Percentiles rank a stretch among this genome's conserved stretches.
phyloP scores from a whole-genome alignment of 2,113 vertebrate species.

The Pseudopodoces humilis region DNA sequence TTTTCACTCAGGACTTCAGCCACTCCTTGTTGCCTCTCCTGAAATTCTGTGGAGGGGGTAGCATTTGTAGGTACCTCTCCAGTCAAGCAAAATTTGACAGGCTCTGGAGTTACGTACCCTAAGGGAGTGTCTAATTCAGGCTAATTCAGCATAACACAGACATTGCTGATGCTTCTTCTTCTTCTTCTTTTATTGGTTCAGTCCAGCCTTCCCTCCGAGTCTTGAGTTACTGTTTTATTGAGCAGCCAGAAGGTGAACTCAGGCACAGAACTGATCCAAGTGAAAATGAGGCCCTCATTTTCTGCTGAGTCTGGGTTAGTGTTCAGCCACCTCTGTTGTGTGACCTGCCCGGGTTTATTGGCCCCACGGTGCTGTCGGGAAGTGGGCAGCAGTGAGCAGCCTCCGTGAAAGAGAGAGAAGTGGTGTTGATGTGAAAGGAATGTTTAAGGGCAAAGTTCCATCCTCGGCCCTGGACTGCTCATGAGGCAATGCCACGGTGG shows the following conservation, averaged over 20 bases:
- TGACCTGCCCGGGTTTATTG: neutral
- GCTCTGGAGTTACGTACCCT: neutral
- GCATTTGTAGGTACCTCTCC: neutral
- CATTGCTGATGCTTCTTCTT: neutral
- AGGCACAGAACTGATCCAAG: neutral
- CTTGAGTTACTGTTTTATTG: neutral
- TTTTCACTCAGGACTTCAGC: neutral
- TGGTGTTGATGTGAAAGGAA: neutral
- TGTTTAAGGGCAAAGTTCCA: slow-evolving; percentile 23
- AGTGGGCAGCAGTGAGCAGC: neutral
- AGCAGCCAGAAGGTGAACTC: neutral
- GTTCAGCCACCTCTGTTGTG: neutral
- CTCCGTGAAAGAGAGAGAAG: rapidly evolving
- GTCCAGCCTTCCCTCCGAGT: neutral
- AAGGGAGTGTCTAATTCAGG: neutral
- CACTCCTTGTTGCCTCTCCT: neutral
- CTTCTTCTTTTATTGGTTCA: neutral
- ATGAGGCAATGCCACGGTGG: rapidly evolving
- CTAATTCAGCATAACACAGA: neutral
- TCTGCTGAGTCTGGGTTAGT: neutral
- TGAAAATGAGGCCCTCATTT: neutral
- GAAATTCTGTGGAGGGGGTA: neutral
- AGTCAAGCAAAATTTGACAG: neutral
- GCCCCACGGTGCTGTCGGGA: rapidly evolving
- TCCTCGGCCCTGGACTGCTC: neutral